Evolutionary conservation across 2,113 vertebrate genomes (phyloP), one percentile per base, ranked within the genome.

Genomic region (Ictidomys tridecemlineatus): DNA sequence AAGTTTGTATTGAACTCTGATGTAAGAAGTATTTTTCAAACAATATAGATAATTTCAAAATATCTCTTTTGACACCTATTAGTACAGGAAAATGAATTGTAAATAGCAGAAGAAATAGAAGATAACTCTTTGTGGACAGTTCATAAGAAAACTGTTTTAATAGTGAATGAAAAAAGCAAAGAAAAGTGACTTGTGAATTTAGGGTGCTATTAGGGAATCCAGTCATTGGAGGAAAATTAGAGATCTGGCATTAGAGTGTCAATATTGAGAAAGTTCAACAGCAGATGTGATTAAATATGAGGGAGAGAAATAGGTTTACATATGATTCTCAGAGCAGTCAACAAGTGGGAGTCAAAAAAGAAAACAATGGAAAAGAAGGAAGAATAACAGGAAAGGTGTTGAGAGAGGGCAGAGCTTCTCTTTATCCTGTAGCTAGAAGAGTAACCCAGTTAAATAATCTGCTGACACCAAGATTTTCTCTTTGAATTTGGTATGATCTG

Each of bases 401-500:
- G 51, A 16, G 51, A 53, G 12, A 51, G 48, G 4, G 32, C 18
- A 72, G 63, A 80, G 5, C 14, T 91, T 72, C 70, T 34, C 65
- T 45, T 39, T 28, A 87, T 24, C 5, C 13, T 77, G 32, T 9
- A n/a, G 6, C 17, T 17, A 42, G n/a, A 84, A 70, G 48, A 95
- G 14, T 22, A 45, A 85, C 61, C 39, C 45, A 39, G 78, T 45
- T 78, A 94, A 94, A 82, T 18, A 11, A 39, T 56, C 45, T 24
- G 76, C 3, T 58, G 16, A 63, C 85, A 85, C 69, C 0, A 0
- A 90, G 76, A 77, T 89, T 4, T 14, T 91, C 26, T 24, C 39
- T 98, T 94, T 95, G 69, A 92, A 83, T 96, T 89, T 65, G 92
- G 4, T 24, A 2, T 63, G 32, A 95, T 95, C 82, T 94, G 39